phyloP scores from a whole-genome alignment of 2,888 invertebrate genomes.

The Philhelius pedissequus region DNA sequence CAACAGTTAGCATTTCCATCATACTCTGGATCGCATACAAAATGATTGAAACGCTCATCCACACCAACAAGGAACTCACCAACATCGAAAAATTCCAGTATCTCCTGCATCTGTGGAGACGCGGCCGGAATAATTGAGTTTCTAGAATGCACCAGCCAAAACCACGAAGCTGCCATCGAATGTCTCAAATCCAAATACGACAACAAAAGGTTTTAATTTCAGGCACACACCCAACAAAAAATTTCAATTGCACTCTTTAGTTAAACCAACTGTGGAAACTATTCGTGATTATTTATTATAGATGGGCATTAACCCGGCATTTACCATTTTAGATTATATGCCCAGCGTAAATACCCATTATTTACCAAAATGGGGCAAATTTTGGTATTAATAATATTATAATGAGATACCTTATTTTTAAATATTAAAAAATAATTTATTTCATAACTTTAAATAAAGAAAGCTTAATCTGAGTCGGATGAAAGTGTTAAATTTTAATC shows the following conservation, averaged over 20 bases:
- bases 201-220: neutral
- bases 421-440: no score
- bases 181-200: conserved; percentile 5
- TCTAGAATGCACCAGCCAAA: conserved; percentile 27
- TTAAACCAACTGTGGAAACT: neutral
- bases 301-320: no score
- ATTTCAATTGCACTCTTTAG: neutral
- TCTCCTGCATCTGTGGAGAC: conserved; percentile 19
- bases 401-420: no score
- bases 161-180: conserved; percentile 23
- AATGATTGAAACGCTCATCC: no score
- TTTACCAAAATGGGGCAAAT: no score
- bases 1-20: conserved; percentile 29
- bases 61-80: conserved; percentile 21
- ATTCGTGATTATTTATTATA: no score
- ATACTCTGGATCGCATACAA: conserved; percentile 31
- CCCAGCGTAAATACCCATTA: no score
- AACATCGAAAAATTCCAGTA: conserved; percentile 39
- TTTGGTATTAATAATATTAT: no score
- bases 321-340: no score
- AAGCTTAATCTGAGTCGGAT: no score
- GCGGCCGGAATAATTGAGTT: conserved; percentile 28
- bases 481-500: no score
- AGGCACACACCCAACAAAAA: neutral
- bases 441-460: no score